These are phyloP conservation scores for Cyphomyrus discorhynchus DNA, from an alignment of 2,113 vertebrate genomes.

Conservation along the genomic window DNA sequence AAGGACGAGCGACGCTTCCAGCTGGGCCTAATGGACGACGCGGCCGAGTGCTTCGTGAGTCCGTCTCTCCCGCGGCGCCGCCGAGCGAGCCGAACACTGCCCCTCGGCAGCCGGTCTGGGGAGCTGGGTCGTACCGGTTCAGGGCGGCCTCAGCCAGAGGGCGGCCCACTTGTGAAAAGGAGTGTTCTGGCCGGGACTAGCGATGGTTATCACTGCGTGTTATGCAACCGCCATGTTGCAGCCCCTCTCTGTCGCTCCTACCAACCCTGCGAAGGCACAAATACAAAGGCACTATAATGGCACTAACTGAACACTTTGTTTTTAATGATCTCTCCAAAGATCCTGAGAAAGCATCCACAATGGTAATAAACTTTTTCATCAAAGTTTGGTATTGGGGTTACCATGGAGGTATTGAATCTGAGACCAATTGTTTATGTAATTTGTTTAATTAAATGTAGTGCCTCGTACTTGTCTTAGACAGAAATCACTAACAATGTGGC, in stretches of 20 bases:
- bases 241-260: not conserved
- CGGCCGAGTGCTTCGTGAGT: slow-evolving; percentile 95
- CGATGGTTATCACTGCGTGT: not conserved
- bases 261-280: not conserved
- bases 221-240: not conserved
- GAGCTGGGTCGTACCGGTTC: not conserved
- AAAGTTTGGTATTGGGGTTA: not conserved
- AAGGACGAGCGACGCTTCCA: slow-evolving; percentile 97
- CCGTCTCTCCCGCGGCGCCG: not conserved
- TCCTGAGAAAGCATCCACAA: not conserved
- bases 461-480: not conserved
- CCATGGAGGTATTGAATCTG: not conserved
- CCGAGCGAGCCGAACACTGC: not conserved
- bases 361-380: not conserved
- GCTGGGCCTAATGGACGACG: slow-evolving; percentile 94
- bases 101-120: not conserved
- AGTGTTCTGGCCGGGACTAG: not conserved
- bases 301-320: not conserved
- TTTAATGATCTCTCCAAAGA: not conserved
- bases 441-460: not conserved
- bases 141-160: not conserved
- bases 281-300: too few relatives aligned
- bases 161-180: not conserved
- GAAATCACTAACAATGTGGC: not conserved
- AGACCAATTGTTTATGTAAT: not conserved